These are phyloP conservation scores for Pogonus chalceus DNA, from an alignment of 1,140 invertebrate species.

Conservation along the genomic window DNA sequence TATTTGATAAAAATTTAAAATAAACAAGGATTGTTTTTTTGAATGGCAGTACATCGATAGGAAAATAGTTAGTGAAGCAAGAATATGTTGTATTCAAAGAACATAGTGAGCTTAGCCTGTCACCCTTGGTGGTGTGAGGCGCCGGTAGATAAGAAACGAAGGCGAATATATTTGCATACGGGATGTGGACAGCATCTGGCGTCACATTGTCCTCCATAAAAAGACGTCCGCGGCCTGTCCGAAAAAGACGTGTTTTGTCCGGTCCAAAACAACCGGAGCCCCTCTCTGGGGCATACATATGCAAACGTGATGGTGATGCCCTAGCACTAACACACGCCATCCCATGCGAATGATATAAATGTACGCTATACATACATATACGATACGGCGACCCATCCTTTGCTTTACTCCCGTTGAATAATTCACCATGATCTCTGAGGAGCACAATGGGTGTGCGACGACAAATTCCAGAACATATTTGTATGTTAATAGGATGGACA, in stretches of 20 bases:
- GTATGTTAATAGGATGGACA: not conserved
- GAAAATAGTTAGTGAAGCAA: too few relatives aligned
- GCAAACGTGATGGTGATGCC: not conserved
- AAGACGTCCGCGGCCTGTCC: not conserved
- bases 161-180: slow-evolving; percentile 3
- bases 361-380: not conserved
- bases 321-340: not conserved
- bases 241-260: not conserved
- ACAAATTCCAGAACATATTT: not conserved
- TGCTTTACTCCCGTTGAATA: not conserved
- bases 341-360: too few relatives aligned
- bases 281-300: slow-evolving; percentile 6
- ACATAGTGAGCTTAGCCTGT: too few relatives aligned
- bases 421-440: not conserved
- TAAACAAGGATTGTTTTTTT: too few relatives aligned
- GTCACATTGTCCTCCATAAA: slow-evolving; percentile 9
- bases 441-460: not conserved
- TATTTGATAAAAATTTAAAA: too few relatives aligned
- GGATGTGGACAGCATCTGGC: slow-evolving; percentile 1
- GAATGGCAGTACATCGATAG: too few relatives aligned
- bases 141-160: not conserved
- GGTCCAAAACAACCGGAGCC: not conserved
- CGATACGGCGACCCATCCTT: too few relatives aligned
- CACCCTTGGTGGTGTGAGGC: too few relatives aligned
- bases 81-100: too few relatives aligned